phyloP scores from a whole-genome alignment of 2,797 vertebrate genomes.

The Macropus fuliginosus region DNA sequence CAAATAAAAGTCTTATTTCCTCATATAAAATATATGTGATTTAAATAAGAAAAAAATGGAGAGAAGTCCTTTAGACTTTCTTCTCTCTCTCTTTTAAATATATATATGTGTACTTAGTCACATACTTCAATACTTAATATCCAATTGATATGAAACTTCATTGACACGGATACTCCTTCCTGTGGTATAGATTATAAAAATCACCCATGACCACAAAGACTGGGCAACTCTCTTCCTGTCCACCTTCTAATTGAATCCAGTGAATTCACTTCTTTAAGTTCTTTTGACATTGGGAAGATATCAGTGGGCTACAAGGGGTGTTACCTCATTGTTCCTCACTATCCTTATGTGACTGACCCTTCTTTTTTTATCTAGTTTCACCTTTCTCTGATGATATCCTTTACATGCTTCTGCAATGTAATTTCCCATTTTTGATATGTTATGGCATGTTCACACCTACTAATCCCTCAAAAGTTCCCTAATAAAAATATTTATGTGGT shows the following conservation, averaged over 20 bases:
- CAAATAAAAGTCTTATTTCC: neutral
- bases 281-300: neutral
- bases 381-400: neutral
- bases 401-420: neutral
- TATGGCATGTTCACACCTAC: neutral
- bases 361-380: neutral
- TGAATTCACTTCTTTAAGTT: neutral
- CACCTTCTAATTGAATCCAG: neutral
- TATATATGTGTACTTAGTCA: neutral
- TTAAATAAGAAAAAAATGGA: slow-evolving; percentile 35
- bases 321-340: neutral
- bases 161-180: neutral
- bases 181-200: neutral
- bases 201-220: neutral
- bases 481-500: neutral
- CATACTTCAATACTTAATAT: neutral
- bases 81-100: slow-evolving; percentile 29
- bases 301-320: neutral
- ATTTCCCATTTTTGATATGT: neutral
- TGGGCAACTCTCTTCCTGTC: neutral
- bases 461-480: neutral
- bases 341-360: neutral
- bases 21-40: slow-evolving; percentile 14
- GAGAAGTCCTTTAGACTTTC: neutral
- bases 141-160: neutral